These are phyloP conservation scores for Scaptomyza cyrtandrae DNA, from an alignment of 2,888 invertebrate genomes.

Conservation along the genomic window DNA sequence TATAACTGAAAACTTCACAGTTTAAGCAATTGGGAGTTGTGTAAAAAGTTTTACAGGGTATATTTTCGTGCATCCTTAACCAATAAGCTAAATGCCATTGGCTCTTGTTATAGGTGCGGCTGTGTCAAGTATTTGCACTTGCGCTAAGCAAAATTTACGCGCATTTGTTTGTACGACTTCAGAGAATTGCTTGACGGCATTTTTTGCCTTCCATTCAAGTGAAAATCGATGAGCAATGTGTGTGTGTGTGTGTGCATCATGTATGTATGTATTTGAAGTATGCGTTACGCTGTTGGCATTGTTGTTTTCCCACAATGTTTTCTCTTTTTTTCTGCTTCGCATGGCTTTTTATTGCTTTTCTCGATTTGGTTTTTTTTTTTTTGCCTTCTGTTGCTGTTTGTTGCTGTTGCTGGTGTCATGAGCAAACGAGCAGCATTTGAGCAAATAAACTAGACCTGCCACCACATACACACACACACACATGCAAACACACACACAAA, in stretches of 20 bases:
- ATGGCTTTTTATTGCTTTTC: slow-evolving; percentile 76
- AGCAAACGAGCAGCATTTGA: slow-evolving; percentile 75
- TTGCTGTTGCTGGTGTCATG: slow-evolving; percentile 71
- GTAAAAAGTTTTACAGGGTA: slow-evolving; percentile 10
- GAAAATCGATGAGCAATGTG: slow-evolving; percentile 69
- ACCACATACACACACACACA: slow-evolving; percentile 27
- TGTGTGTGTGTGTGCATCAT: slow-evolving; percentile 10
- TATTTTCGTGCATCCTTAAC: slow-evolving; percentile 5
- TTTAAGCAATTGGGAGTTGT: too few species aligned
- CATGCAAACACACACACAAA: slow-evolving; percentile 2
- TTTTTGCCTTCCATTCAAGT: slow-evolving; percentile 58
- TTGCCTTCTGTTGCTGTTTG: slow-evolving; percentile 1
- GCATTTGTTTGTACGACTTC: slow-evolving; percentile 77
- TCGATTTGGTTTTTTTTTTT: slow-evolving; percentile 27
- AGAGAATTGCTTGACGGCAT: slow-evolving; percentile 58
- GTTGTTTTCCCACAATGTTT: slow-evolving; percentile 76
- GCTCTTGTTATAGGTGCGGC: slow-evolving; percentile 64
- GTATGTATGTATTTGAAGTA: slow-evolving; percentile 33
- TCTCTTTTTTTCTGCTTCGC: slow-evolving; percentile 73
- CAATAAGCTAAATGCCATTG: background rate
- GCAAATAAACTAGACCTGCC: slow-evolving; percentile 75
- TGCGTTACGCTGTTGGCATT: slow-evolving; percentile 63
- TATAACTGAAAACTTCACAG: too few species aligned
- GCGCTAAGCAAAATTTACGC: slow-evolving; percentile 81
- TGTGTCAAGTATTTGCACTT: slow-evolving; percentile 77